These are phyloP conservation scores for Axinella damicornis DNA, from an alignment of 37 sponge, comb jelly and placozoan genomes.

Conservation along the genomic window DNA sequence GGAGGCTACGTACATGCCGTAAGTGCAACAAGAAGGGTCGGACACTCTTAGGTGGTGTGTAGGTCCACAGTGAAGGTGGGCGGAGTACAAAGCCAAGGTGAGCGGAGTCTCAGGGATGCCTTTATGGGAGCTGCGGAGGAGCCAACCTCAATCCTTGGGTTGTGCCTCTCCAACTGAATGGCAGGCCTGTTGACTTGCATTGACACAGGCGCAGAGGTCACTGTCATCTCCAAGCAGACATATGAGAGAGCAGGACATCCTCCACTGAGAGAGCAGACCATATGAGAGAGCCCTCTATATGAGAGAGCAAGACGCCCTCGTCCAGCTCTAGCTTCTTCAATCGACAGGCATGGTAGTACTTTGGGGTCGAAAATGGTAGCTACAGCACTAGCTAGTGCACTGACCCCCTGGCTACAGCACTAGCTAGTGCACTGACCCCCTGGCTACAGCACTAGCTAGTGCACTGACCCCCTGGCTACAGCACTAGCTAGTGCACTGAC, in stretches of 20 bases:
- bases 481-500: too few species aligned
- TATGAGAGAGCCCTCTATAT: too few species aligned
- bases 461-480: too few species aligned
- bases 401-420: too few species aligned
- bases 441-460: too few species aligned
- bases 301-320: too few species aligned
- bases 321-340: too few species aligned
- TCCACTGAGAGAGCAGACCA: neutral
- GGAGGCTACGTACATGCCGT: slow-evolving; percentile 8
- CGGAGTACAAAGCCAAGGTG: neutral
- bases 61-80: neutral
- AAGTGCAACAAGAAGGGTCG: slow-evolving; percentile 23
- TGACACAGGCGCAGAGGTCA: slow-evolving; percentile 21
- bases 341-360: too few species aligned
- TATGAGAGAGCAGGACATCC: neutral
- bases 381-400: too few species aligned
- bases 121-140: neutral
- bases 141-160: neutral
- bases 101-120: neutral
- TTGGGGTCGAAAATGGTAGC: too few species aligned
- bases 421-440: too few species aligned
- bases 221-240: neutral
- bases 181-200: slow-evolving; percentile 9
- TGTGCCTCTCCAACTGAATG: slow-evolving; percentile 11
- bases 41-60: slow-evolving; percentile 5